Percentiles rank a stretch among this genome's conserved stretches.
These are phyloP conservation scores for Notoglanidium macrostoma DNA, from an alignment of 2,797 vertebrate genomes.

Conservation along the genomic window DNA sequence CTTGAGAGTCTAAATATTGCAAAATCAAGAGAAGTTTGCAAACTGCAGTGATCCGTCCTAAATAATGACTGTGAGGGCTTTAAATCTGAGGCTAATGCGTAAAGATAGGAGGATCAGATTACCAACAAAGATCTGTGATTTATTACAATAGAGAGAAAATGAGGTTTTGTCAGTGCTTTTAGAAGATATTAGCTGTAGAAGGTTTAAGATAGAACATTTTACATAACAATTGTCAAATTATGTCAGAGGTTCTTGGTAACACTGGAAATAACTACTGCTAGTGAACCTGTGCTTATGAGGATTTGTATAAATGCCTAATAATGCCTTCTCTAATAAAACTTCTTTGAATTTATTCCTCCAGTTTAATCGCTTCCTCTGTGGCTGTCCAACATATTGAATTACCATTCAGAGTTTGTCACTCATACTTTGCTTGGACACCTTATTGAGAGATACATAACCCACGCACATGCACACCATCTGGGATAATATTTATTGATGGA, in stretches of 20 bases:
- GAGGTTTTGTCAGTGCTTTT: neutral
- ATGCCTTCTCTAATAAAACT: conserved; percentile 57
- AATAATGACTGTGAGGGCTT: neutral
- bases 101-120: conserved; percentile 25
- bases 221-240: conserved; percentile 22
- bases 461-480: conserved; percentile 69
- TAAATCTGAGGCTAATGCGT: conserved; percentile 13
- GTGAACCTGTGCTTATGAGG: neutral
- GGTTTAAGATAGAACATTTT: neutral
- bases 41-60: neutral
- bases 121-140: neutral
- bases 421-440: conserved; percentile 54
- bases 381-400: conserved; percentile 64
- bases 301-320: conserved; percentile 52
- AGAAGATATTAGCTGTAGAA: neutral
- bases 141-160: neutral
- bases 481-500: conserved; percentile 58
- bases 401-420: conserved; percentile 55
- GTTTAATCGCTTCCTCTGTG: conserved; percentile 46
- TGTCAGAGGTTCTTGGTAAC: conserved; percentile 24
- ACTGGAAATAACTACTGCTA: conserved; percentile 13
- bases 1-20: neutral
- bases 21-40: neutral
- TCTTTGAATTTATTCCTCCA: conserved; percentile 42
- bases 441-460: conserved; percentile 55